phyloP scores from a whole-genome alignment of 2,888 invertebrate genomes.

The Stenurella melanura region DNA sequence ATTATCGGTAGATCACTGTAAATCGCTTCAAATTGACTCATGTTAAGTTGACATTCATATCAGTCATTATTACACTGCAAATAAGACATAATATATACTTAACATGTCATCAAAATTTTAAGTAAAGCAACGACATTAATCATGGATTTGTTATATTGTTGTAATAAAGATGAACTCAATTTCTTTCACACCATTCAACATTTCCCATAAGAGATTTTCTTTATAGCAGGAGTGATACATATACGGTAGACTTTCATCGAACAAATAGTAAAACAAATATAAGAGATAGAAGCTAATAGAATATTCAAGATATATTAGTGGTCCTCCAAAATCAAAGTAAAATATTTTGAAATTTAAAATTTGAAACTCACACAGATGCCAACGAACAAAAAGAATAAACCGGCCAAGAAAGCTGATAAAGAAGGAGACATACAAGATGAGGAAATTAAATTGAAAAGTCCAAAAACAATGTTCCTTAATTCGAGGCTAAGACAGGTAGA shows the following conservation, averaged over 20 bases:
- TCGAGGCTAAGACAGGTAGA: slow-evolving; percentile 18
- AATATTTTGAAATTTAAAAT: too few species aligned
- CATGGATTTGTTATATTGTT: neutral
- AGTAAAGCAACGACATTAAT: neutral
- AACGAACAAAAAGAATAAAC: too few species aligned
- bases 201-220: neutral
- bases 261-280: too few species aligned
- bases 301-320: too few species aligned
- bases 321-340: too few species aligned
- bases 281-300: too few species aligned
- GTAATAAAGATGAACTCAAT: neutral
- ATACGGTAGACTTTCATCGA: too few species aligned
- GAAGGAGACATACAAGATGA: neutral
- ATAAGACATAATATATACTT: neutral
- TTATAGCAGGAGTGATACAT: too few species aligned
- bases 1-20: too few species aligned
- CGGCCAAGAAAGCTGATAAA: too few species aligned
- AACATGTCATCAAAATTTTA: neutral
- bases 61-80: neutral
- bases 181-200: neutral
- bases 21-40: too few species aligned
- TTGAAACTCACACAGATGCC: too few species aligned
- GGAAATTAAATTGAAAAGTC: neutral
- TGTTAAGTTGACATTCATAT: neutral
- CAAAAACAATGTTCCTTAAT: neutral